Evolutionary conservation across 2,113 vertebrate genomes (phyloP).

Genomic region (Misgurnus mizolepis): DNA sequence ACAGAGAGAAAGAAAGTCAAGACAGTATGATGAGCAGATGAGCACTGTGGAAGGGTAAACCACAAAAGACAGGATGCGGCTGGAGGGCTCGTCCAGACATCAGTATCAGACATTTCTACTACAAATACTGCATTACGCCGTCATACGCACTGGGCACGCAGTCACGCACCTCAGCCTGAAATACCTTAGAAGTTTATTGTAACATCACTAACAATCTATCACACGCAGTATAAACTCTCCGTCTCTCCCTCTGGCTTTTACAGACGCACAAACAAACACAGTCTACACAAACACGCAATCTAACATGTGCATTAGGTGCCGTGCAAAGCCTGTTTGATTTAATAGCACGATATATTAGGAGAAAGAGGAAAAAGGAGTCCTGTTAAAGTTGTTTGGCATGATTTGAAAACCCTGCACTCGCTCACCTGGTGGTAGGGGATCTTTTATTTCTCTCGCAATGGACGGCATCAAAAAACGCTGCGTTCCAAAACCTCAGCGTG

Average conservation of each 20-base stretch:
- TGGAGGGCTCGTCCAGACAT: conserved; percentile 51
- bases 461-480: conserved; percentile 95
- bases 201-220: conserved; percentile 32
- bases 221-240: conserved; percentile 15
- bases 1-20: conserved; percentile 57
- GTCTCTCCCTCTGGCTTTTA: conserved; percentile 27
- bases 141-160: conserved; percentile 6
- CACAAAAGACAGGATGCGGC: conserved; percentile 57
- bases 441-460: conserved; percentile 95
- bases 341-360: conserved; percentile 28
- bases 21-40: conserved; percentile 54
- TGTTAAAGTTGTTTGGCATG: neutral
- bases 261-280: conserved; percentile 29
- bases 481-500: conserved; percentile 93
- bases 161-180: conserved; percentile 28
- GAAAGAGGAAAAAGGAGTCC: neutral
- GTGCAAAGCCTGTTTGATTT: conserved; percentile 30
- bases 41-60: conserved; percentile 62
- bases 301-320: conserved; percentile 19
- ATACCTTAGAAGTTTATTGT: conserved; percentile 11
- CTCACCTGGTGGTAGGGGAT: conserved; percentile 95
- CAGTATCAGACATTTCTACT: neutral
- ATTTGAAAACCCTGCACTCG: neutral
- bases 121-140: neutral
- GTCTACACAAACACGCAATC: conserved; percentile 36